phyloP scores from a whole-genome alignment of 2,888 invertebrate species.

The Aporophyla nigra region DNA sequence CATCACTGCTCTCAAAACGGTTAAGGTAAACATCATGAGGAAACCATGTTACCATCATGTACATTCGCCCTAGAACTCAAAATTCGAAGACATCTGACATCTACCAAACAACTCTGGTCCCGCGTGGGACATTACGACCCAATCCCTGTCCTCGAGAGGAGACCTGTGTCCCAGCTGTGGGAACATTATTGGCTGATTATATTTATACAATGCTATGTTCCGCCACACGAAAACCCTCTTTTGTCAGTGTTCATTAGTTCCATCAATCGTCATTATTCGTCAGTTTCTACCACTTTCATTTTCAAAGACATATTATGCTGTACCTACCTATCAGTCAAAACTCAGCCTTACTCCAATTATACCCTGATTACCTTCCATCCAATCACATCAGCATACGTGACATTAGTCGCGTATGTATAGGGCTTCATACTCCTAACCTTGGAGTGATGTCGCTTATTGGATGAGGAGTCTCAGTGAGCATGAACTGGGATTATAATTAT shows the following conservation, averaged over 20 bases:
- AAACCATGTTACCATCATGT: too few species aligned
- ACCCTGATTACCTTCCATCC: conserved; percentile 24
- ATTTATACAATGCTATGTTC: not conserved
- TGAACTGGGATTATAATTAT: conserved; percentile 52
- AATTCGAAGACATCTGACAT: not conserved
- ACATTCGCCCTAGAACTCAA: too few species aligned
- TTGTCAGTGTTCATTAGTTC: not conserved
- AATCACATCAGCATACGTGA: conserved; percentile 34
- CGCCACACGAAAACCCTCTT: not conserved
- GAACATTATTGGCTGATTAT: too few species aligned
- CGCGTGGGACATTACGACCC: not conserved
- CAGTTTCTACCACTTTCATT: too few species aligned
- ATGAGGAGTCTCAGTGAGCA: conserved; percentile 50
- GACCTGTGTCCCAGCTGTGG: too few species aligned
- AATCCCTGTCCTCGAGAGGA: too few species aligned
- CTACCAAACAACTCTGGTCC: not conserved
- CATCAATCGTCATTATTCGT: too few species aligned
- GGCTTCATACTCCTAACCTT: conserved; percentile 67
- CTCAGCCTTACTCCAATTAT: conserved; percentile 3
- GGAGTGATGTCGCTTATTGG: conserved; percentile 56
- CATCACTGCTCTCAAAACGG: too few species aligned
- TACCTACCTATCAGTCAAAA: not conserved
- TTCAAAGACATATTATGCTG: too few species aligned
- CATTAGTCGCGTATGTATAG: conserved; percentile 30
- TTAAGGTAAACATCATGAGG: too few species aligned